A percentile compares a stretch with the other conserved stretches of the same genome.
These are phyloP conservation scores for Cistogaster globosa DNA, from an alignment of 2,888 invertebrate genomes.

Conservation along the genomic window DNA sequence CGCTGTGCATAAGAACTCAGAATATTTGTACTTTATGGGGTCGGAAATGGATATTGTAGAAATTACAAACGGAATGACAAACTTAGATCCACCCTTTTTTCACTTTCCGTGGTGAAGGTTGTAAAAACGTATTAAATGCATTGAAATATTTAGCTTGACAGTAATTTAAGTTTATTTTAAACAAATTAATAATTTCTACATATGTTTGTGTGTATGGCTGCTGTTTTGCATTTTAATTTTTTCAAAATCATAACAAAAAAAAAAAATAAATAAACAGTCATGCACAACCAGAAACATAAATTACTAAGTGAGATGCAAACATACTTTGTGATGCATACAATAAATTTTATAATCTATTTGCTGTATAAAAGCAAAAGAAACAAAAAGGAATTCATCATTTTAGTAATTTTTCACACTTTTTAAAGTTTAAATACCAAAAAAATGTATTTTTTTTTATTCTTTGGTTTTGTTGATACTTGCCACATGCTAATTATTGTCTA, in stretches of 20 bases:
- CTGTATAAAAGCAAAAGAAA: conserved; percentile 69
- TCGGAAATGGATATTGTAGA: too few species aligned
- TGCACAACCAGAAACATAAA: conserved; percentile 65
- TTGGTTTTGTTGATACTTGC: conserved; percentile 63
- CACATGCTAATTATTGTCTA: conserved; percentile 69
- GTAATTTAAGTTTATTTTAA: conserved; percentile 34
- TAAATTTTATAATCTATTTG: conserved; percentile 69
- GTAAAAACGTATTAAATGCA: too few species aligned
- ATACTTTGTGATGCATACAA: conserved; percentile 57
- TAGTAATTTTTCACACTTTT: conserved; percentile 53
- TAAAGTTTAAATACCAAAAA: conserved; percentile 57
- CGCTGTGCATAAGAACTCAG: too few species aligned
- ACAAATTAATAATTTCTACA: neutral
- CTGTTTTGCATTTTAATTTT: too few species aligned
- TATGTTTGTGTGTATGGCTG: too few species aligned
- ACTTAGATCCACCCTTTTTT: too few species aligned
- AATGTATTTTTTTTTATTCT: conserved; percentile 22
- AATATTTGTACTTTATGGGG: too few species aligned
- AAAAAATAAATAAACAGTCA: neutral
- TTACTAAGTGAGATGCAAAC: conserved; percentile 30
- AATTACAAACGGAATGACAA: too few species aligned
- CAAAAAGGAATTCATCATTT: conserved; percentile 72
- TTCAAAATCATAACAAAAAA: conserved; percentile 30
- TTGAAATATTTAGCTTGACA: neutral
- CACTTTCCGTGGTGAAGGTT: too few species aligned